A percentile compares a stretch with the other conserved stretches of the same genome.
phyloP scores from a whole-genome alignment of 2,797 vertebrate species.

The Mallotus villosus region DNA sequence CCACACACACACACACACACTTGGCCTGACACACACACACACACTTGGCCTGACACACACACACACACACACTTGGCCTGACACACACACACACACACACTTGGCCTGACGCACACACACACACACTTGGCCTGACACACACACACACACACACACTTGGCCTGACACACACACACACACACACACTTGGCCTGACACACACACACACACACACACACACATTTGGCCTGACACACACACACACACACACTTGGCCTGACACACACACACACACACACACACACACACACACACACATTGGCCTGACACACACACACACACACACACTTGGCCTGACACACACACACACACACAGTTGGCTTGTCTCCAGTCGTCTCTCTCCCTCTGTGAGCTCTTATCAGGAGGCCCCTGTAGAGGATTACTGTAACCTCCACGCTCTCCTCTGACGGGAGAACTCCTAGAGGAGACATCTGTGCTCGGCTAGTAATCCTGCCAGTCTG shows the following conservation, averaged over 20 bases:
- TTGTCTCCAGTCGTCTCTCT: conserved; percentile 40
- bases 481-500: conserved; percentile 42
- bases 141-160: conserved; percentile 11
- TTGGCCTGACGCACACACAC: too few relatives aligned
- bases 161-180: neutral
- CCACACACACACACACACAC: conserved; percentile 48
- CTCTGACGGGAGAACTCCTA: conserved; percentile 68
- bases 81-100: neutral
- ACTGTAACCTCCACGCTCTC: conserved; percentile 69
- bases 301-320: conserved; percentile 23
- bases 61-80: conserved; percentile 9
- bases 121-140: conserved; percentile 37
- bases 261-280: conserved; percentile 34
- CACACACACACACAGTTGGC: conserved; percentile 45
- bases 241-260: conserved; percentile 55
- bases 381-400: conserved; percentile 52
- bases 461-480: conserved; percentile 69
- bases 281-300: conserved; percentile 51
- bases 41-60: too few relatives aligned
- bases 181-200: conserved; percentile 1
- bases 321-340: conserved; percentile 1
- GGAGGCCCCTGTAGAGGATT: conserved; percentile 69
- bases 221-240: conserved; percentile 35
- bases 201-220: conserved; percentile 35
- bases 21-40: conserved; percentile 40